Evolutionary conservation across 2,113 vertebrate species (phyloP).

Genomic region (Sturnira hondurensis): DNA sequence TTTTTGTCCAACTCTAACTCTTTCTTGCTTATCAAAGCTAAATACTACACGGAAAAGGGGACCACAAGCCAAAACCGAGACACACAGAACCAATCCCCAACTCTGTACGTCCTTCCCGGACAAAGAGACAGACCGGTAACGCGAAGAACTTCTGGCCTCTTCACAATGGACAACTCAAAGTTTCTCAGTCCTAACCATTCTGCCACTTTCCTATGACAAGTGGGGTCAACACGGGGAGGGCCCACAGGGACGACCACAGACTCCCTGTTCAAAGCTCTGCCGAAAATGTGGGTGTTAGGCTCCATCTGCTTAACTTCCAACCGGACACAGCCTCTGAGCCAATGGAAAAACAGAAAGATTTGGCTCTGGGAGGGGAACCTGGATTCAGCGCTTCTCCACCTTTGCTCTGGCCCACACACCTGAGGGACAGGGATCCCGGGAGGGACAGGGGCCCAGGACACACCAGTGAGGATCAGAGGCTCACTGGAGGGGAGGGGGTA

Average conservation of each 20-base stretch:
- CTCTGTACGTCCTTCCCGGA: neutral
- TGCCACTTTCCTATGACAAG: neutral
- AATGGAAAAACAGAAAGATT: neutral
- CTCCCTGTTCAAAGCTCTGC: neutral
- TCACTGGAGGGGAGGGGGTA: accelerated
- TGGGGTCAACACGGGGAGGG: neutral
- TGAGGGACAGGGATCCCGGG: neutral
- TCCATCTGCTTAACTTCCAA: neutral
- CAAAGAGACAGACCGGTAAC: neutral
- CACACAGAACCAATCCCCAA: neutral
- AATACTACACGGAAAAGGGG: neutral
- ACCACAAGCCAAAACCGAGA: neutral
- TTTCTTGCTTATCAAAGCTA: neutral
- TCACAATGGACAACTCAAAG: neutral
- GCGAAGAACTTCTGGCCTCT: neutral
- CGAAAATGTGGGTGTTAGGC: neutral
- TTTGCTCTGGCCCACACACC: neutral
- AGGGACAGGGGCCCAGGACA: neutral
- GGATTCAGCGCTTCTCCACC: neutral
- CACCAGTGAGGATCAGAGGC: neutral
- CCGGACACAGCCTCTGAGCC: neutral
- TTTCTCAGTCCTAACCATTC: neutral
- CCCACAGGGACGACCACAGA: neutral
- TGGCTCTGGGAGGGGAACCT: neutral
- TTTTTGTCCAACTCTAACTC: neutral